These are phyloP conservation scores for Camelus dromedarius DNA, from an alignment of 2,113 vertebrate genomes.

Conservation along the genomic window DNA sequence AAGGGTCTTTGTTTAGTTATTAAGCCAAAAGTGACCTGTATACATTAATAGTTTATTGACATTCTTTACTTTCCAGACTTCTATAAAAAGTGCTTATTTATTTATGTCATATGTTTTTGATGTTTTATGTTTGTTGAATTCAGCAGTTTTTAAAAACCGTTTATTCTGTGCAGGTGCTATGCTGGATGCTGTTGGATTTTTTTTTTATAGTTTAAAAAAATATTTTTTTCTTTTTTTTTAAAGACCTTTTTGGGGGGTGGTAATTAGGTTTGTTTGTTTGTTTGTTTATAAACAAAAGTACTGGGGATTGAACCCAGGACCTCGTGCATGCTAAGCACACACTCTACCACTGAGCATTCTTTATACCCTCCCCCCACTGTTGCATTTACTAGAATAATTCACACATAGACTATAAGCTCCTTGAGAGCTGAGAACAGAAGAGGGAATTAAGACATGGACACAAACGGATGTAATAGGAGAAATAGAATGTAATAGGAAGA, in stretches of 20 bases:
- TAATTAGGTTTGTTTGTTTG: too few species aligned
- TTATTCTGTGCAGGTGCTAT: neutral
- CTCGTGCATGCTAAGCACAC: too few species aligned
- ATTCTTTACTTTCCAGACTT: slow-evolving; percentile 8
- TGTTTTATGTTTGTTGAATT: slow-evolving; percentile 44
- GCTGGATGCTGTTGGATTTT: neutral
- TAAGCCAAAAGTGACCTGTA: neutral
- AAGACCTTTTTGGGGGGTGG: too few species aligned
- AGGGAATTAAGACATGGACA: neutral
- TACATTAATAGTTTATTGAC: neutral
- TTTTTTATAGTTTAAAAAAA: too few species aligned
- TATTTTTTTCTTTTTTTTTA: too few species aligned
- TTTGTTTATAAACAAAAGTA: too few species aligned
- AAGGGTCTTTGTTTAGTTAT: neutral
- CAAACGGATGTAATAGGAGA: neutral
- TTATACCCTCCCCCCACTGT: neutral
- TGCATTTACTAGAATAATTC: slow-evolving; percentile 45
- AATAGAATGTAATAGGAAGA: neutral
- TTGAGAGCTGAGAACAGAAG: neutral
- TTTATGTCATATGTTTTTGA: neutral
- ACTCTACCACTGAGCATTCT: too few species aligned
- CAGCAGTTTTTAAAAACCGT: neutral
- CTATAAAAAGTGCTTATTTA: neutral
- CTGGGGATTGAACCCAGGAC: too few species aligned
- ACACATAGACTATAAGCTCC: neutral